Conservation (phyloP, 2,113 vertebrate genomes). For the Heteronetta atricapilla region DNA sequence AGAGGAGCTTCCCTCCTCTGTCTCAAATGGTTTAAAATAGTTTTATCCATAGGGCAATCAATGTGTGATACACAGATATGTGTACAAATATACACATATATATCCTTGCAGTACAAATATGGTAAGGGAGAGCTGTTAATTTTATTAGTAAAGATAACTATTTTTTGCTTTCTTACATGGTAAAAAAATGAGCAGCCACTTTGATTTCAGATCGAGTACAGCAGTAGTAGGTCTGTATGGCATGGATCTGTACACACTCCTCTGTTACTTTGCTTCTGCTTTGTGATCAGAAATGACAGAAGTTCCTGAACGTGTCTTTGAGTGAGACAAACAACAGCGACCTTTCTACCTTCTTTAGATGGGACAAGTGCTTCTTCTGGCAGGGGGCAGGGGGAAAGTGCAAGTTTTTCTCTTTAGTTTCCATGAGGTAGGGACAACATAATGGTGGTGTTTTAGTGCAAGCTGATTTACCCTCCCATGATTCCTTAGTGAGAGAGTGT, state of each 20-base stretch:
- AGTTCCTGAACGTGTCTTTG: neutral
- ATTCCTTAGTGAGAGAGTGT: too few species aligned
- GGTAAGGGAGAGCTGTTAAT: neutral
- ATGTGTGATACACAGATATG: neutral
- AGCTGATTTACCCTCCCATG: neutral
- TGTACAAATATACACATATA: too few species aligned
- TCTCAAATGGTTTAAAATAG: neutral
- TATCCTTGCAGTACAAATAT: neutral
- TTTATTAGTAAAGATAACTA: neutral
- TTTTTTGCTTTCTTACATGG: neutral
- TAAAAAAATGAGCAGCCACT: neutral
- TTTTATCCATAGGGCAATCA: neutral
- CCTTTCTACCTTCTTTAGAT: neutral
- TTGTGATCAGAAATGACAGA: neutral
- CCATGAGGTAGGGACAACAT: neutral
- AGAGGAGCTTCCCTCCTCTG: neutral
- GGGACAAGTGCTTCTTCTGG: neutral
- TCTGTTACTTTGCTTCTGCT: neutral
- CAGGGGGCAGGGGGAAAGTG: neutral
- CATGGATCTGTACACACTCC: too few species aligned
- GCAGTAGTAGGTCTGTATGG: too few species aligned
- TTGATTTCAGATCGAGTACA: neutral
- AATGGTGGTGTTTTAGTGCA: neutral
- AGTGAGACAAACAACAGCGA: neutral
- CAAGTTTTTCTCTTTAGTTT: neutral